Conservation (phyloP, 64 coral and sea anemone genomes). For the Actinia tenebrosa region DNA sequence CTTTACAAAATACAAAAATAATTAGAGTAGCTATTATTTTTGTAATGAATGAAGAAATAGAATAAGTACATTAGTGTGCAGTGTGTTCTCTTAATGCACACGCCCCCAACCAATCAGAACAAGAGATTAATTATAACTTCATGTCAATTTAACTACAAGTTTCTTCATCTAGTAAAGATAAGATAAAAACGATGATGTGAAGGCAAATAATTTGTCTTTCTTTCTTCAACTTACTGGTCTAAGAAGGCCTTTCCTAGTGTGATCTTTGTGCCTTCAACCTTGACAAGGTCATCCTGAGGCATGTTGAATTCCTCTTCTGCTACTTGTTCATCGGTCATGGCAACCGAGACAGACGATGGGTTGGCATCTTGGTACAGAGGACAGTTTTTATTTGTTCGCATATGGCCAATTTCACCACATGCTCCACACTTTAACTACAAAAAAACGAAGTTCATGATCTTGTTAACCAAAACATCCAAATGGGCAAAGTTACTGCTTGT, state of each 20-base stretch:
- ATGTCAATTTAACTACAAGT: too few species aligned
- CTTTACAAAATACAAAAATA: too few species aligned
- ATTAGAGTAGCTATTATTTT: too few species aligned
- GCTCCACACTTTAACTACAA: slow-evolving; percentile 91
- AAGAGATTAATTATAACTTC: too few species aligned
- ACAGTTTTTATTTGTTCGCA: slow-evolving; percentile 99
- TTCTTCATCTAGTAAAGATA: too few species aligned
- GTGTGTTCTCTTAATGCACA: too few species aligned
- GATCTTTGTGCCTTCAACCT: slow-evolving; percentile 98
- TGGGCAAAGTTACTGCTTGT: too few species aligned
- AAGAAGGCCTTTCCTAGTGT: slow-evolving; percentile 93
- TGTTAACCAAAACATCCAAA: not conserved
- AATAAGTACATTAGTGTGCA: too few species aligned
- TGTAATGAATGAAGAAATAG: too few species aligned
- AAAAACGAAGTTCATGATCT: not conserved
- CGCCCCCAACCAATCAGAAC: too few species aligned
- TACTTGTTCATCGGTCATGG: slow-evolving; percentile 98
- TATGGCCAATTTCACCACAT: slow-evolving; percentile 94
- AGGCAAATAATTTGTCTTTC: too few species aligned
- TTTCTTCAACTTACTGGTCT: slow-evolving; percentile 67
- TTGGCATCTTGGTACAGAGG: slow-evolving; percentile 90
- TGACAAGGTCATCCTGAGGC: slow-evolving; percentile 95
- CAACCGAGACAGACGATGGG: slow-evolving; percentile 70
- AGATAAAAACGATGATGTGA: too few species aligned
- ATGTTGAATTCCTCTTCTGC: slow-evolving; percentile 95